A percentile compares a stretch with the other conserved stretches of the same genome.
Evolutionary conservation across 2,797 vertebrate genomes (phyloP).

Genomic region (Merluccius polli): DNA sequence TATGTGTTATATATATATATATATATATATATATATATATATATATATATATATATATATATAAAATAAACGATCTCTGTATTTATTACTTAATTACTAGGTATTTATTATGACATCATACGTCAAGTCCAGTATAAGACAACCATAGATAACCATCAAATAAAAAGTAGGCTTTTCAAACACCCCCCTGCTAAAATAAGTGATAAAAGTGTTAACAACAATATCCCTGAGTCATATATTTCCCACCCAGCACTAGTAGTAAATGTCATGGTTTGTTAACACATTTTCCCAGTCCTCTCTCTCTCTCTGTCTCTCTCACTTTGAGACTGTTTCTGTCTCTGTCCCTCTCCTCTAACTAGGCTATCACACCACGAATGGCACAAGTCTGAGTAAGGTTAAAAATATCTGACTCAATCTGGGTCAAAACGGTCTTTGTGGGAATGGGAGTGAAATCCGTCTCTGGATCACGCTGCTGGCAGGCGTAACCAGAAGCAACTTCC

Average conservation of each 20-base stretch:
- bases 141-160: too few species aligned
- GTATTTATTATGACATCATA: too few species aligned
- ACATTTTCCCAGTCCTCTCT: not conserved
- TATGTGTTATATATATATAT: too few species aligned
- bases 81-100: too few species aligned
- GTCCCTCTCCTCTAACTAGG: constrained; percentile 29
- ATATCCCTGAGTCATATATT: not conserved
- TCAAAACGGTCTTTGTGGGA: constrained; percentile 26
- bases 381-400: constrained; percentile 29
- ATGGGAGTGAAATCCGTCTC: constrained; percentile 11
- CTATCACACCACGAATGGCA: constrained; percentile 15
- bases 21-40: too few species aligned
- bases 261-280: not conserved
- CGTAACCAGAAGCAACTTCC: not conserved
- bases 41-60: too few species aligned
- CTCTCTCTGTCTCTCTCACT: too few species aligned
- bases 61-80: too few species aligned
- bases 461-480: constrained; percentile 3
- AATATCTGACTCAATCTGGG: constrained; percentile 42
- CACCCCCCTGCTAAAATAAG: not conserved
- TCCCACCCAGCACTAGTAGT: not conserved
- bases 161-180: not conserved
- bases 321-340: too few species aligned
- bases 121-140: too few species aligned
- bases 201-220: not conserved